phyloP scores from a whole-genome alignment of 2,888 invertebrate genomes.

The Troides aeacus region DNA sequence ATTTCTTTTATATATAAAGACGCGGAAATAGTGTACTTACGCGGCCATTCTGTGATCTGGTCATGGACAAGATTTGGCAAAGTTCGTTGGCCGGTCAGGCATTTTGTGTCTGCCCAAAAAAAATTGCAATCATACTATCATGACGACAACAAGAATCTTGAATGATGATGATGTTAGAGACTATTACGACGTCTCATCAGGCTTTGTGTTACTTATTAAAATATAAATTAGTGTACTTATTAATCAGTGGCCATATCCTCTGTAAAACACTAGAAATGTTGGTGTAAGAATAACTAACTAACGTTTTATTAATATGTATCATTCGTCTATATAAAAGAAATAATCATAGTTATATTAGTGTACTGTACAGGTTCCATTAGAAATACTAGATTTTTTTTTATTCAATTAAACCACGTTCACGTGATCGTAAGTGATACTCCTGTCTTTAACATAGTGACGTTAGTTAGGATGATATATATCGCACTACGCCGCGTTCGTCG shows the following conservation, averaged over 20 bases:
- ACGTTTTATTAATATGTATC: not conserved
- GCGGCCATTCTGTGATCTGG: conserved; percentile 42
- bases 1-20: conserved; percentile 1
- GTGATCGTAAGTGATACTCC: too few relatives aligned
- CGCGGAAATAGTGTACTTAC: conserved; percentile 38
- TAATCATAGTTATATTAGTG: too few relatives aligned
- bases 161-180: too few relatives aligned
- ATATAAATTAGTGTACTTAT: not conserved
- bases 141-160: conserved; percentile 32
- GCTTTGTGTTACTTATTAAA: conserved; percentile 29
- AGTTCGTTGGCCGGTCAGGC: conserved; percentile 70
- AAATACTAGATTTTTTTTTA: too few relatives aligned
- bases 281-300: not conserved
- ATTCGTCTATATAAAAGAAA: not conserved
- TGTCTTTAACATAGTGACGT: too few relatives aligned
- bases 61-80: conserved; percentile 62
- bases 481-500: too few relatives aligned
- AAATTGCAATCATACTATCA: conserved; percentile 67
- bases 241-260: not conserved
- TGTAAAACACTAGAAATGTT: not conserved
- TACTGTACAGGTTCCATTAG: not conserved
- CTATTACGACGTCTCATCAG: conserved; percentile 47
- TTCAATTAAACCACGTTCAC: too few relatives aligned
- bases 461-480: too few relatives aligned
- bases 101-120: conserved; percentile 61